Evolutionary conservation across 2,113 vertebrate species (phyloP), one percentile per base, ranked within the genome.

Genomic region (Brachypteracias leptosomus): DNA sequence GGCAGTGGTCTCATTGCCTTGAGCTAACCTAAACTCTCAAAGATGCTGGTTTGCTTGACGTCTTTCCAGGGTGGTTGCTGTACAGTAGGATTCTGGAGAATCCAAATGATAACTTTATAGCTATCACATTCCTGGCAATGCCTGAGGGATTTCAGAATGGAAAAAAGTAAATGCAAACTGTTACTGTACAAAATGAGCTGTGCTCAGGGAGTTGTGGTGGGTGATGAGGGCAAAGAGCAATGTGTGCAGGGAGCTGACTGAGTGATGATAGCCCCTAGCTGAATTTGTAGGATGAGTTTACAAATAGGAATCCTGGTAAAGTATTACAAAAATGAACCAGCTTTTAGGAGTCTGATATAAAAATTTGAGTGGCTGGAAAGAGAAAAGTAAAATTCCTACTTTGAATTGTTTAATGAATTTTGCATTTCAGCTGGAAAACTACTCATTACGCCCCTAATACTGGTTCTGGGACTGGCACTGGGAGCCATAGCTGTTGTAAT

Each of bases 401-500:
- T 90, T 89, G 15, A 95, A 66, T 66, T 90, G 22, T 82, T 66
- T 24, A 38, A 85, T 81, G 19, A 31, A 94, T 95, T 92, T 96
- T 91, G 15, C 94, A 93, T 98, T 98, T 89, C 98, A 99, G 99
- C 98, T 94, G 98, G 99, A 95, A 99, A 99, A 96, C 96, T 99
- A 93, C 98, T 99, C 82, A 97, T 99, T 90, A 98, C 99, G 73
- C 99, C 99, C 42, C 85, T 99, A 95, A 98, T 99, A 97, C 90
- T 99, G 95, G 97, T 99, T 91, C 97, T 99, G 97, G 98, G 99
- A 94, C 97, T 99, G 97, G 99, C 99, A 94, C 95, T 99, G 67
- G 99, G 99, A 98, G 98, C 99, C 25, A 96, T 99, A 94, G 99
- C 99, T 67, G 97, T 99, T 97, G 98, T 99, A 93, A 98, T 99